Evolutionary conservation across 2,888 invertebrate genomes (phyloP), one percentile per base, ranked within the genome.

Genomic region (Hecatera dysodea): DNA sequence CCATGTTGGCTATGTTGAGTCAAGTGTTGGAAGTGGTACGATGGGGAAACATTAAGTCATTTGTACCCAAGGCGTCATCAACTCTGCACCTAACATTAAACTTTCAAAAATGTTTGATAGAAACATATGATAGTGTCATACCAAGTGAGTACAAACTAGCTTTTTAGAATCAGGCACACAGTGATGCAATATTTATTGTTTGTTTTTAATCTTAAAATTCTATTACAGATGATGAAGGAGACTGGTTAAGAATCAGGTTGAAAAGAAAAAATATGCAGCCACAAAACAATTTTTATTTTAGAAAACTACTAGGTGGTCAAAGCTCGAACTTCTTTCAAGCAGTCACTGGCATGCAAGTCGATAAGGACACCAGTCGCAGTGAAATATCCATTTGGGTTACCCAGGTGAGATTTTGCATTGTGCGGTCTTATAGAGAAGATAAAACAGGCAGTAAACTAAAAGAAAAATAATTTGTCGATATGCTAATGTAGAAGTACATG

Each of bases 251-350:
- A 69, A 85, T 83, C 50, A 95, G 93, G 81, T 63, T 96, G 42
- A 88, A 81, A 46, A 46, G 59, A 5, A 64, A 78, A 24, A 90
- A 91, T 62, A 82, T 93, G 77, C 88, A 91, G 46, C 92, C 94
- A 11, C 78, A 95, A 55, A 96, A 95, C 77, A 90, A 90, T 87
- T 94, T 93, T 83, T 96, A 95, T 83, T 96, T 91, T 78, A 92
- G 90, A 78, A 78, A 82, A 29, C 84, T 96, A n/a, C 94, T 94
- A 93, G 89, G 91, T 39, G 89, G 90, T 1, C 91, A 90, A 0
- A 91, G 92, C 0, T 82, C 84, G 11, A 92, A 88, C 67, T 93
- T 92, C 79, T 87, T 93, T 36, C 93, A 93, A 88, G 82, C 90
- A 48, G 86, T 93, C 22, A 91, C 90, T 46, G 91, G 72, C 7